phyloP scores from a whole-genome alignment of 2,888 invertebrate species.

The Morpho achilles region DNA sequence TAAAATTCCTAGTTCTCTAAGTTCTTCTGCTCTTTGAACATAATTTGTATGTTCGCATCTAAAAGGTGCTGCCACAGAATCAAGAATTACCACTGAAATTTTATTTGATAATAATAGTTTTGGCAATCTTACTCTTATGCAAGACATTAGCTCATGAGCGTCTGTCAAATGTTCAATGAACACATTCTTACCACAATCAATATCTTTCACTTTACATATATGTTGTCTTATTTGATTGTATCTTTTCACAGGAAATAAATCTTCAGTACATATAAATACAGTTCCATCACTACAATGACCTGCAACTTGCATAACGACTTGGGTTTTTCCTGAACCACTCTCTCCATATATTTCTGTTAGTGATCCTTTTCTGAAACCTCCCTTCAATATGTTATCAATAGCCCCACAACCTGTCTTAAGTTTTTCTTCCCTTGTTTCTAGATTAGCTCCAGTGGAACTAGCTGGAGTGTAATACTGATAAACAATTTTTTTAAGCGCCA shows the following conservation, averaged over 20 bases:
- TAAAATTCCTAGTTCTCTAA: slow-evolving; percentile 57
- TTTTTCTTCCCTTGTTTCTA: slow-evolving; percentile 34
- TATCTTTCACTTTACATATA: slow-evolving; percentile 33
- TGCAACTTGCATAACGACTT: slow-evolving; percentile 85
- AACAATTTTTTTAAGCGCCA: slow-evolving; percentile 48
- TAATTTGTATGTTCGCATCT: slow-evolving; percentile 62
- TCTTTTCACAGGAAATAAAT: slow-evolving; percentile 76
- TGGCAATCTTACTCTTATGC: slow-evolving; percentile 56
- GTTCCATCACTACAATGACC: slow-evolving; percentile 76
- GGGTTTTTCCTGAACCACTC: slow-evolving; percentile 90
- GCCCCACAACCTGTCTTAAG: slow-evolving; percentile 76
- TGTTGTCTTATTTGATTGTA: slow-evolving; percentile 55
- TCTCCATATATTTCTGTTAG: slow-evolving; percentile 90
- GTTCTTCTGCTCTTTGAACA: slow-evolving; percentile 63
- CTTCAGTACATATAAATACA: slow-evolving; percentile 89
- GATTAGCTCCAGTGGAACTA: slow-evolving; percentile 37
- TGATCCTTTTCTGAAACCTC: slow-evolving; percentile 84
- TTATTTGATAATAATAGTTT: slow-evolving; percentile 46
- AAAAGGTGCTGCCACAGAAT: slow-evolving; percentile 70
- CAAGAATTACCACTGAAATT: slow-evolving; percentile 53
- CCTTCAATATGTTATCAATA: slow-evolving; percentile 80
- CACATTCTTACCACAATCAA: slow-evolving; percentile 51
- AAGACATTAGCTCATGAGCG: slow-evolving; percentile 54
- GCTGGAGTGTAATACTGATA: slow-evolving; percentile 40
- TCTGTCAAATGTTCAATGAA: slow-evolving; percentile 69